Conservation (phyloP, 2,888 invertebrate genomes). For the Mythimna albipuncta region DNA sequence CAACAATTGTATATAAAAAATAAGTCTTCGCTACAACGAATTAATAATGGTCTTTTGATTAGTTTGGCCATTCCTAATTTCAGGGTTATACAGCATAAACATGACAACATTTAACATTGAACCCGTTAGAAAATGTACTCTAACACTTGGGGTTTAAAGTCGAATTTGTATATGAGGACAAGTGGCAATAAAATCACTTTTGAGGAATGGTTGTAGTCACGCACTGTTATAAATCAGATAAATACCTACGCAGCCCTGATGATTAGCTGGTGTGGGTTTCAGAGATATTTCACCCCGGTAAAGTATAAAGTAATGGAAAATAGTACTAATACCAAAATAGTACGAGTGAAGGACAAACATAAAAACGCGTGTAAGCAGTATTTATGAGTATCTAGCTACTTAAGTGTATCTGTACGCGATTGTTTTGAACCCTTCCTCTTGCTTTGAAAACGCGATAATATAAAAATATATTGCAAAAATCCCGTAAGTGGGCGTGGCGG, state of each 20-base stretch:
- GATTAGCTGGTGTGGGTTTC: conserved; percentile 72
- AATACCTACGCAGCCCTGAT: conserved; percentile 76
- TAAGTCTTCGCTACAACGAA: conserved; percentile 70
- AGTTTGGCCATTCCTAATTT: conserved; percentile 84
- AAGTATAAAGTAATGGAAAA: conserved; percentile 37
- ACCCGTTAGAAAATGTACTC: conserved; percentile 71
- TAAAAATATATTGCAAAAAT: no score
- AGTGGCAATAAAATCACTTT: conserved; percentile 84
- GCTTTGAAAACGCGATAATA: background rate
- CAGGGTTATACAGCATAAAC: conserved; percentile 82
- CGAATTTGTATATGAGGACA: conserved; percentile 71
- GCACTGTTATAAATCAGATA: conserved; percentile 85
- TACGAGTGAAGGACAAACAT: conserved; percentile 22
- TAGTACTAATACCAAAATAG: conserved; percentile 20
- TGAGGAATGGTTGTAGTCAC: conserved; percentile 84
- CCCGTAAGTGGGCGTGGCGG: no score
- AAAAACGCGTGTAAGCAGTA: conserved; percentile 1
- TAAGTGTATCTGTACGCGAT: background rate
- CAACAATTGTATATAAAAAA: conserved; percentile 55
- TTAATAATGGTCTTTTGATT: conserved; percentile 85
- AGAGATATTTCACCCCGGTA: conserved; percentile 51
- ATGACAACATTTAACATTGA: conserved; percentile 79
- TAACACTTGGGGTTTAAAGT: conserved; percentile 71
- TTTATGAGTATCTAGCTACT: background rate
- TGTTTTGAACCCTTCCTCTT: background rate